A percentile compares a stretch with the other conserved stretches of the same genome.
These are phyloP conservation scores for Ariopsis seemanni DNA, from an alignment of 2,113 vertebrate genomes.

Conservation along the genomic window DNA sequence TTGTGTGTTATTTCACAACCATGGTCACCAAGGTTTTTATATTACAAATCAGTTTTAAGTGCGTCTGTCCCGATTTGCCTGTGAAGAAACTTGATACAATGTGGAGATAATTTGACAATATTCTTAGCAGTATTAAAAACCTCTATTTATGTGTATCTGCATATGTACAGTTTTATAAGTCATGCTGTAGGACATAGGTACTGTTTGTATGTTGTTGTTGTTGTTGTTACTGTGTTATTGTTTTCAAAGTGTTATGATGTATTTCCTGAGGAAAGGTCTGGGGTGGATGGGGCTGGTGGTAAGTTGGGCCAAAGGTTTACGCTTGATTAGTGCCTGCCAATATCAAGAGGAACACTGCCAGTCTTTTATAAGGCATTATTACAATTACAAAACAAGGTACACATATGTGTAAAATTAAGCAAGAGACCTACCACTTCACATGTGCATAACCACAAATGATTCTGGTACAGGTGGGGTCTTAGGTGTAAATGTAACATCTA, in stretches of 20 bases:
- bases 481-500: conserved; percentile 21
- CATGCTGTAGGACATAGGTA: conserved; percentile 64
- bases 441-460: conserved; percentile 58
- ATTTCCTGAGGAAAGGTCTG: conserved; percentile 42
- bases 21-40: conserved; percentile 64
- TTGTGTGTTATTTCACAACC: conserved; percentile 62
- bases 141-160: conserved; percentile 52
- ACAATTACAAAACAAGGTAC: conserved; percentile 47
- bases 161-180: conserved; percentile 65
- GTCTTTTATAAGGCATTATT: conserved; percentile 73
- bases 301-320: conserved; percentile 79
- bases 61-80: not conserved
- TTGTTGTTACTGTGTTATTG: conserved; percentile 56
- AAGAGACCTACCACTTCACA: conserved; percentile 74
- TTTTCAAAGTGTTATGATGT: conserved; percentile 54
- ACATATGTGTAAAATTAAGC: conserved; percentile 65
- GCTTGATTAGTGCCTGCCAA: conserved; percentile 88
- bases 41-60: conserved; percentile 50
- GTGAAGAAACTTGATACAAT: not conserved
- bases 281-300: conserved; percentile 33
- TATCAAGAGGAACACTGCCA: conserved; percentile 78
- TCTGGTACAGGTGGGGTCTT: conserved; percentile 18
- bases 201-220: conserved; percentile 55
- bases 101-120: conserved; percentile 45
- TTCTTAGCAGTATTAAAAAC: conserved; percentile 71